Percentiles rank a stretch among this genome's conserved stretches.
phyloP scores from a whole-genome alignment of 2,797 vertebrate genomes.

The Poecilia picta region DNA sequence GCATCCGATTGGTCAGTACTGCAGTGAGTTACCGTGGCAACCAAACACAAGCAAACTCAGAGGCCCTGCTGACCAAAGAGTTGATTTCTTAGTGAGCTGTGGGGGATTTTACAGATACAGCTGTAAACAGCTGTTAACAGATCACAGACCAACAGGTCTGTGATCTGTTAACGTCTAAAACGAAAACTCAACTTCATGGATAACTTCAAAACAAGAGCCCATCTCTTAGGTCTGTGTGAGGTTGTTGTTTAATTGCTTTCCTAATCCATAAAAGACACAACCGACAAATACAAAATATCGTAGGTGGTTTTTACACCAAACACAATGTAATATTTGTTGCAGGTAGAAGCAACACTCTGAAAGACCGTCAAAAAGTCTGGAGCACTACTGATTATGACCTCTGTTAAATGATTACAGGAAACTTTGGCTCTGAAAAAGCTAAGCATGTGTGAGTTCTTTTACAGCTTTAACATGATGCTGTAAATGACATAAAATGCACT shows the following conservation, averaged over 20 bases:
- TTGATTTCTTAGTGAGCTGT: not conserved
- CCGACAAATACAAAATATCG: not conserved
- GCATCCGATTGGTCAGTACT: not conserved
- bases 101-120: too few relatives aligned
- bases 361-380: not conserved
- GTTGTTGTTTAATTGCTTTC: not conserved
- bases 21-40: not conserved
- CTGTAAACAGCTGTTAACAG: too few relatives aligned
- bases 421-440: not conserved
- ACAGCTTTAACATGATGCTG: not conserved
- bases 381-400: not conserved
- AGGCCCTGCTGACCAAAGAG: not conserved
- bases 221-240: not conserved
- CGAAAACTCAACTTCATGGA: not conserved
- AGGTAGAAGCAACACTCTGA: not conserved
- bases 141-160: not conserved
- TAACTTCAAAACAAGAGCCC: not conserved
- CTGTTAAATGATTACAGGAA: not conserved
- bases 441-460: not conserved
- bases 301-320: not conserved
- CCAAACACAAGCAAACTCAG: not conserved
- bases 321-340: not conserved
- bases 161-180: not conserved
- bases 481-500: not conserved
- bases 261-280: not conserved